Base-by-base conservation (phyloP, 2,888 invertebrate genomes). In the Sericinus montela region DNA sequence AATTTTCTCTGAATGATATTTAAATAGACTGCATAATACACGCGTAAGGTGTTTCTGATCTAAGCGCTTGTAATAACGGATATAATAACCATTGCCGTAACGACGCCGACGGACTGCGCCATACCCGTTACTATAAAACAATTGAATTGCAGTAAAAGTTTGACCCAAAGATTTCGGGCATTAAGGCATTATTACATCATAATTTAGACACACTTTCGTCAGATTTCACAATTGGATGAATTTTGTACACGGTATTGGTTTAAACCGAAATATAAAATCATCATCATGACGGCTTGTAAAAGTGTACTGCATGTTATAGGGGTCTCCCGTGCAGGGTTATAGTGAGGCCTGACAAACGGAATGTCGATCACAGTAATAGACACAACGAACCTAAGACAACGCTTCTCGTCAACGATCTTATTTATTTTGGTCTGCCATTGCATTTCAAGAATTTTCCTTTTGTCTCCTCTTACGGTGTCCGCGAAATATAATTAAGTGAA, bases 61-160 rank as follows among this genome's bases (percentile, higher is more conserved):
- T 29, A 8, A 13, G 29, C 11, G 13, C 28, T 13, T 16, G 15
- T 19, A 51, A 52, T 32, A 57, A 58, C 57, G 52, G 51, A 48
- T 45, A 53, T 60, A 61, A 59, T 65, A 60, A 58, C 51, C 41
- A 60, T 63, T 63, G 63, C 51, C 46, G 59, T 65, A 63, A 69
- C 62, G 52, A 54, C 56, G 52, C 68, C 62, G 52, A 54, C 56
- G 52, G 43, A 52, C 54, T 54, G 55, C 57, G 59, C 57, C 62
- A 64, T 67, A 66, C 65, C 63, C 64, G 67, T 60, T 62, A 63
- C 67, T 65, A 69, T 62, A 65, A n/a, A 69, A 69, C 60, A 71
- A 74, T 70, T 70, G 63, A 72, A 69, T 65, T 69, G 57, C 50
- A 59, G 64, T 68, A 69, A 72, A 71, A 76, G 67, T 72, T 62